phyloP scores from a whole-genome alignment of 2,113 vertebrate species.

The Protomyctophum bolini region DNA sequence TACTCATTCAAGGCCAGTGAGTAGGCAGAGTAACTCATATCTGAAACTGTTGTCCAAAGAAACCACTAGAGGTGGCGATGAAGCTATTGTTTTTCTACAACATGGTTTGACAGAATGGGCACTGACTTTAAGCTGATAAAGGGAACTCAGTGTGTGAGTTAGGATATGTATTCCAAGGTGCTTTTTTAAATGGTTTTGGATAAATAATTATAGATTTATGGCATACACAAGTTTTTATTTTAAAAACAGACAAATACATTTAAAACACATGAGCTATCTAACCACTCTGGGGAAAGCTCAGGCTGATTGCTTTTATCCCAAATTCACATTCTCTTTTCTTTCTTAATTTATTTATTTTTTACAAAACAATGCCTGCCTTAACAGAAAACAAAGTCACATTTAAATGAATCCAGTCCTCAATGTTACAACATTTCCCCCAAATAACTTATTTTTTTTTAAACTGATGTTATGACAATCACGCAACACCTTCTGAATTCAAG shows the following conservation, averaged over 20 bases:
- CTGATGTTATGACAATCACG: constrained; percentile 12
- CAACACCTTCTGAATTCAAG: constrained; percentile 10
- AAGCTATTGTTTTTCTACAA: too few relatives aligned
- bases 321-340: constrained; percentile 37
- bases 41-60: too few relatives aligned
- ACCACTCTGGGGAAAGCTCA: constrained; percentile 61
- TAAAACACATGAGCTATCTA: constrained; percentile 66
- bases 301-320: constrained; percentile 56
- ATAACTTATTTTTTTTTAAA: constrained; percentile 16
- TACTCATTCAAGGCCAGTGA: background rate
- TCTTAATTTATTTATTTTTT: constrained; percentile 53
- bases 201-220: constrained; percentile 50
- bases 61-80: too few relatives aligned
- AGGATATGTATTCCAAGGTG: background rate
- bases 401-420: constrained; percentile 37
- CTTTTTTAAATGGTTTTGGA: constrained; percentile 12
- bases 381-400: constrained; percentile 22
- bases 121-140: too few relatives aligned
- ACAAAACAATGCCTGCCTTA: constrained; percentile 52
- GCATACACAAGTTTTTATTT: constrained; percentile 55
- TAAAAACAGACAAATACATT: constrained; percentile 61
- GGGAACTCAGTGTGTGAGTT: too few relatives aligned
- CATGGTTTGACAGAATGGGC: too few relatives aligned
- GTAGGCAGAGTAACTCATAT: too few relatives aligned
- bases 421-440: constrained; percentile 21